These are phyloP conservation scores for Glyphotaelius pellucidus DNA, from an alignment of 2,888 invertebrate genomes.

Conservation along the genomic window DNA sequence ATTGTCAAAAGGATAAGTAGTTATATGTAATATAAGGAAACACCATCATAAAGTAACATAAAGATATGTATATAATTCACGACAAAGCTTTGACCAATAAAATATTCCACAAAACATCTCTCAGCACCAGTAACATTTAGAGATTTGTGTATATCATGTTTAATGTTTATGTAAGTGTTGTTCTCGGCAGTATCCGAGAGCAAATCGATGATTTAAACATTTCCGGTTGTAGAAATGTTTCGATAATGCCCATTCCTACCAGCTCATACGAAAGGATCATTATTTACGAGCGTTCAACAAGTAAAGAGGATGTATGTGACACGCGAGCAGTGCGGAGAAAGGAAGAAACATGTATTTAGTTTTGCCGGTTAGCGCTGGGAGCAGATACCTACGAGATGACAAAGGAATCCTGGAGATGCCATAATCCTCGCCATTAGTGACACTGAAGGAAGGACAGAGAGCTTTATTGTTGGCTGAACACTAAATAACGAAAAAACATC, in stretches of 20 bases:
- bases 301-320: not conserved
- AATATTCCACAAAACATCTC: no score
- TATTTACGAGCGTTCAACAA: not conserved
- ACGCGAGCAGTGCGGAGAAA: not conserved
- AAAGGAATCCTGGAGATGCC: slow-evolving; percentile 2
- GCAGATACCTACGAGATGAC: not conserved
- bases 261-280: not conserved
- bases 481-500: not conserved
- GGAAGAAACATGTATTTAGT: not conserved
- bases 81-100: no score
- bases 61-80: no score
- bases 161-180: not conserved
- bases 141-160: not conserved
- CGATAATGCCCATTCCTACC: not conserved
- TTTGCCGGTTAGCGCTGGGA: not conserved
- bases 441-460: not conserved
- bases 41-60: no score
- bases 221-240: not conserved
- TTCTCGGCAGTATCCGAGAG: not conserved
- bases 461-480: not conserved
- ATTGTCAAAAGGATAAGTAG: no score
- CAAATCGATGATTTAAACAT: not conserved
- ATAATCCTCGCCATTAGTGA: not conserved
- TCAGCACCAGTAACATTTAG: no score
- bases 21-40: no score